A percentile compares a stretch with the other conserved stretches of the same genome.
These are phyloP conservation scores for Phenacoccus solenopsis DNA, from an alignment of 1,140 invertebrate species.

Conservation along the genomic window DNA sequence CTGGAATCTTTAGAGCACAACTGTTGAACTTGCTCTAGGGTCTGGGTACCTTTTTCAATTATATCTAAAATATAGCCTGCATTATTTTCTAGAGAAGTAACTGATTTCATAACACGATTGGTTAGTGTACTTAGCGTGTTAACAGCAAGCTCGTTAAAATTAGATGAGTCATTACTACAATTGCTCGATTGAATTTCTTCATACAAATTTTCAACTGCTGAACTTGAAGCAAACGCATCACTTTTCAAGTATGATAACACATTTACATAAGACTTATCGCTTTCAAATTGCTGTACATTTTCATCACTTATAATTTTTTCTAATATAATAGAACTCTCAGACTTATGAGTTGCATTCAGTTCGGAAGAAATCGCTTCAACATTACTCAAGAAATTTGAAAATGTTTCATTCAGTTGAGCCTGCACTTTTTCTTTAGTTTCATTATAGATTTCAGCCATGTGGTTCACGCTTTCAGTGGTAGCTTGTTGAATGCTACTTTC, in stretches of 20 bases:
- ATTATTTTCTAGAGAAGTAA: neutral
- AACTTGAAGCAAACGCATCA: neutral
- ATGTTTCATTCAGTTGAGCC: neutral
- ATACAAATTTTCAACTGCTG: neutral
- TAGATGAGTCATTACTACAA: neutral
- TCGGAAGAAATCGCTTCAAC: neutral
- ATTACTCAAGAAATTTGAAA: neutral
- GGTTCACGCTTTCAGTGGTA: neutral
- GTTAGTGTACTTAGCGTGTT: neutral
- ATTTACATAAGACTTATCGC: neutral
- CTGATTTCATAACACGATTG: neutral
- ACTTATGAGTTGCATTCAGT: too few relatives aligned
- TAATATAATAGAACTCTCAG: neutral
- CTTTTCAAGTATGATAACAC: neutral
- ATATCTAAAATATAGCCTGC: neutral
- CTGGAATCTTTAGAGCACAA: neutral
- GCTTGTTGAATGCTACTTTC: neutral
- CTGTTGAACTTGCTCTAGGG: neutral
- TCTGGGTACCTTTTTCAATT: neutral
- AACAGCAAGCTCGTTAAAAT: neutral
- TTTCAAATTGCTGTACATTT: neutral
- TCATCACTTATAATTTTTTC: neutral
- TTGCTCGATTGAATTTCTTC: neutral
- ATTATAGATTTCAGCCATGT: neutral
- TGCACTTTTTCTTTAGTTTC: neutral